Evolutionary conservation across 37 sponge, comb jelly and placozoan genomes (phyloP).

Genomic region (Ephydatia muelleri): DNA sequence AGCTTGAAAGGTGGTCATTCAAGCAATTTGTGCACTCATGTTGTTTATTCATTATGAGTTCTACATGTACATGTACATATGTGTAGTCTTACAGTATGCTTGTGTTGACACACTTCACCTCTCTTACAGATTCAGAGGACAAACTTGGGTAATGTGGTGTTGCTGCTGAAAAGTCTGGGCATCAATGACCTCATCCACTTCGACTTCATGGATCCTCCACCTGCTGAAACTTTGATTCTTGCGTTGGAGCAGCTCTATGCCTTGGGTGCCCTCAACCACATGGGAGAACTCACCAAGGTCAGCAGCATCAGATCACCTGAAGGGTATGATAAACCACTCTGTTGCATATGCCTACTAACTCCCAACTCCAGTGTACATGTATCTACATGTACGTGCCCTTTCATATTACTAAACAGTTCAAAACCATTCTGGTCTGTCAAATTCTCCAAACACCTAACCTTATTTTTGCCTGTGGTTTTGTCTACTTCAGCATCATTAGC

Average conservation of each 20-base stretch:
- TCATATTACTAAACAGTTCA: neutral
- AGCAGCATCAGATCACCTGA: too few species aligned
- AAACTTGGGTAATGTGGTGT: conserved; percentile 96
- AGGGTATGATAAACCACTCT: too few species aligned
- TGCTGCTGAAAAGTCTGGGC: conserved; percentile 93
- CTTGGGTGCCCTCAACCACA: conserved; percentile 98
- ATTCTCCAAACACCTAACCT: too few species aligned
- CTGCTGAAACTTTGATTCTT: conserved; percentile 92
- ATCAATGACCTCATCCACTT: conserved; percentile 97
- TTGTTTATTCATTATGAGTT: neutral
- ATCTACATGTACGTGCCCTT: neutral
- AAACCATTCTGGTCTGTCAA: too few species aligned
- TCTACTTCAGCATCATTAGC: too few species aligned
- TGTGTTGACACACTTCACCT: neutral
- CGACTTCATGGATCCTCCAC: conserved; percentile 99
- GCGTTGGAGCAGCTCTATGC: conserved; percentile 99
- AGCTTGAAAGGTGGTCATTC: too few species aligned
- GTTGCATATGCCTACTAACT: too few species aligned
- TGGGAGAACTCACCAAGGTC: conserved; percentile 97
- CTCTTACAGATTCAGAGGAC: conserved; percentile 89
- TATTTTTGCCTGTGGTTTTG: too few species aligned
- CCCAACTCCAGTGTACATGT: too few species aligned
- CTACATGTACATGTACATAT: neutral
- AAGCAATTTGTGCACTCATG: too few species aligned
- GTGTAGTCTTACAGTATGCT: too few species aligned